Percentiles rank a stretch among this genome's conserved stretches.
phyloP scores from a whole-genome alignment of 2,113 vertebrate genomes.

The Oncorhynchus mykiss region DNA sequence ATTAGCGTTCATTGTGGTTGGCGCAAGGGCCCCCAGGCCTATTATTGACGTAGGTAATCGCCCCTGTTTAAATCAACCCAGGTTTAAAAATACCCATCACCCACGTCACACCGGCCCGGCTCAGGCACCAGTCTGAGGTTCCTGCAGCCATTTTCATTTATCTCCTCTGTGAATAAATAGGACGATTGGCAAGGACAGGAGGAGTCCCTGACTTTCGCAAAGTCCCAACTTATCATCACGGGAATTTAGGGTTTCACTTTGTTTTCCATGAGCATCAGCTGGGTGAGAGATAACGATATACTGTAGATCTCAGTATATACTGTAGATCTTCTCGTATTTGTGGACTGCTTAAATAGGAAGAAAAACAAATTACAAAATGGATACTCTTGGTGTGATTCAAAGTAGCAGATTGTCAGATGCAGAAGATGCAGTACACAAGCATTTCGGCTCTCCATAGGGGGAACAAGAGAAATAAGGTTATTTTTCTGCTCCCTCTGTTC shows the following conservation, averaged over 20 bases:
- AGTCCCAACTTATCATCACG: not conserved
- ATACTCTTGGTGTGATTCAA: not conserved
- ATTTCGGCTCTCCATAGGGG: not conserved
- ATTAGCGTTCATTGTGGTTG: conserved; percentile 34
- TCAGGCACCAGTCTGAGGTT: not conserved
- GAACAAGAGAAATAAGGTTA: not conserved
- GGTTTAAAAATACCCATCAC: conserved; percentile 29
- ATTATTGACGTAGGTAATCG: conserved; percentile 33
- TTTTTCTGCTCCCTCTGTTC: conserved; percentile 2
- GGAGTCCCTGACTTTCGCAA: conserved; percentile 5
- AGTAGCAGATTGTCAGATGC: conserved; percentile 12
- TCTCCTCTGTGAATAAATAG: not conserved
- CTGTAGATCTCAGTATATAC: not conserved
- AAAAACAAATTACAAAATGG: not conserved
- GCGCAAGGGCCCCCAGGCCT: conserved; percentile 17
- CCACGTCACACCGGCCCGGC: not conserved
- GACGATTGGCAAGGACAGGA: not conserved
- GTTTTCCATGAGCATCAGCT: conserved; percentile 1
- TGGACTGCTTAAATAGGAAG: not conserved
- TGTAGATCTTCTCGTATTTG: not conserved
- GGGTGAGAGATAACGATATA: not conserved
- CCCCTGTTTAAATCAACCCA: conserved; percentile 34
- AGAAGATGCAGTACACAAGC: not conserved
- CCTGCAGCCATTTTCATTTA: too few species aligned
- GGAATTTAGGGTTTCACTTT: not conserved